phyloP scores from a whole-genome alignment of 2,113 vertebrate species.

The Ptilorrhoa leucosticta region DNA sequence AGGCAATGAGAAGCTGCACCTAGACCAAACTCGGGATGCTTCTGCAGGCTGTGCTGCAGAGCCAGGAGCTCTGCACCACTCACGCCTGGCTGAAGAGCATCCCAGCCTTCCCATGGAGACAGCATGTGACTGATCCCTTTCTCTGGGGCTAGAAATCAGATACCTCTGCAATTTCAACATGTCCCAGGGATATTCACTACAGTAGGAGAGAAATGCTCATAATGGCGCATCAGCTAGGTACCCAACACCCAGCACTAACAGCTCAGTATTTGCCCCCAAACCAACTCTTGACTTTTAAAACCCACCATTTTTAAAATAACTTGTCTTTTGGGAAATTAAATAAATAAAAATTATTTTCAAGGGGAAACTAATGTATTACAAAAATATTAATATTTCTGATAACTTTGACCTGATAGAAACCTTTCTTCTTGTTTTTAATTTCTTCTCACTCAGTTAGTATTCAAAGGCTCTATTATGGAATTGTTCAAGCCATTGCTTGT shows the following conservation, averaged over 20 bases:
- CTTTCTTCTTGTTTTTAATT: background rate
- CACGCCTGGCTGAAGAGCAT: background rate
- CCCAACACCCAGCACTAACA: background rate
- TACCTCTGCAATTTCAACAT: background rate
- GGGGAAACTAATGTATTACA: background rate
- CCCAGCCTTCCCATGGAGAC: accelerated
- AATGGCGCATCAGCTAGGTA: background rate
- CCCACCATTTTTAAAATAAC: background rate
- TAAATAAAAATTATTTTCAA: background rate
- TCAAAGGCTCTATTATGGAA: constrained; percentile 11
- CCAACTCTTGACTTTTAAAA: background rate
- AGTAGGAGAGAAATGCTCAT: background rate
- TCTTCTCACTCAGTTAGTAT: constrained; percentile 13
- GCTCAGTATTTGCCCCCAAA: background rate
- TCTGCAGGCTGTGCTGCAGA: background rate
- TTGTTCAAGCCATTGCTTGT: background rate
- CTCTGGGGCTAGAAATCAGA: background rate
- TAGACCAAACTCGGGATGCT: accelerated
- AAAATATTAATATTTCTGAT: constrained; percentile 19
- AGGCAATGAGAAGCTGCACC: background rate
- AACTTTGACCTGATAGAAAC: background rate
- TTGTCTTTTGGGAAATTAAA: background rate
- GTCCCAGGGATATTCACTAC: background rate
- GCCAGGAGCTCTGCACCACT: background rate
- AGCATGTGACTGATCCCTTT: background rate